A percentile compares a stretch with the other conserved stretches of the same genome.
These are phyloP conservation scores for Dynastes grantii DNA, from an alignment of 2,888 invertebrate genomes.

Conservation along the genomic window DNA sequence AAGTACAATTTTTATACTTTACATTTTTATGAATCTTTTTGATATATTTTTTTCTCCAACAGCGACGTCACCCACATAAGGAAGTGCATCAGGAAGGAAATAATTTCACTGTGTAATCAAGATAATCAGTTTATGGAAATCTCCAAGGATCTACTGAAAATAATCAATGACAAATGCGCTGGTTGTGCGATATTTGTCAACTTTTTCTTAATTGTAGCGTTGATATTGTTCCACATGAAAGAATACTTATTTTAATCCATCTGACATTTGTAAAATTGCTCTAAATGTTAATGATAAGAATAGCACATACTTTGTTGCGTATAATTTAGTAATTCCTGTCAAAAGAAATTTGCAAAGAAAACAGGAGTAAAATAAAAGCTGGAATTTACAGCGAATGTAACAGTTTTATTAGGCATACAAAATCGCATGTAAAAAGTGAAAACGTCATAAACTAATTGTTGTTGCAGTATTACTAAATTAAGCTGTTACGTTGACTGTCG, in stretches of 20 bases:
- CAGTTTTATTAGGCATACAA: background rate
- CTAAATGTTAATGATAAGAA: background rate
- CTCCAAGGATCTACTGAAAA: constrained; percentile 53
- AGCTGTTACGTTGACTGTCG: too few relatives aligned
- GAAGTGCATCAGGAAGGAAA: constrained; percentile 39
- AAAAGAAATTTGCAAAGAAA: background rate
- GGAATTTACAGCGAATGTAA: background rate
- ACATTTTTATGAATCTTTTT: background rate
- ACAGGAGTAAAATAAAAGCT: background rate
- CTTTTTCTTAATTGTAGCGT: constrained; percentile 25
- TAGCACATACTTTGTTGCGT: background rate
- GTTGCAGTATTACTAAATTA: too few relatives aligned
- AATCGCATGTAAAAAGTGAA: background rate
- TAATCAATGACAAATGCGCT: constrained; percentile 54
- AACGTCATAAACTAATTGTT: too few relatives aligned
- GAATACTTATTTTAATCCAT: constrained; percentile 31
- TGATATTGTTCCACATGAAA: constrained; percentile 33
- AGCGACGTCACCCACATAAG: constrained; percentile 39
- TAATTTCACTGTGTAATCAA: constrained; percentile 22
- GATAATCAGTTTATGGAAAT: constrained; percentile 52
- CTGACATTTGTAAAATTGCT: background rate
- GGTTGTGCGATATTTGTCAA: constrained; percentile 52
- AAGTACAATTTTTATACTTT: constrained; percentile 13
- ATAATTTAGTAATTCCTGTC: background rate
- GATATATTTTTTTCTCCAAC: background rate